Evolutionary conservation across 64 coral and sea anemone species (phyloP).

Genomic region (Montipora foliosa): DNA sequence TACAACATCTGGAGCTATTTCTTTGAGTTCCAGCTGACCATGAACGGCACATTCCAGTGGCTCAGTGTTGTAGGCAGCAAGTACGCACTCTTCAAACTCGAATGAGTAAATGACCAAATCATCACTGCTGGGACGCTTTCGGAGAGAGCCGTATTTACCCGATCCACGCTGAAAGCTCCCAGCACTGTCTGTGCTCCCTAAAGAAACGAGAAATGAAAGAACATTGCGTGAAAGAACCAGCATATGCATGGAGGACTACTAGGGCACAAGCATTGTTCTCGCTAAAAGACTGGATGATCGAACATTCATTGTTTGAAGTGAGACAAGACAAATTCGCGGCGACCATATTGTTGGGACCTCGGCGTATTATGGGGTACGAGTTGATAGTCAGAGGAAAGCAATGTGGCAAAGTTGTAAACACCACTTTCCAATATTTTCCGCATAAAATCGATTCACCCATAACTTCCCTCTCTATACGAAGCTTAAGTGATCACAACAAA

Average conservation of each 20-base stretch:
- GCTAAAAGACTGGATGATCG: too few species aligned
- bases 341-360: too few species aligned
- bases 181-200: conserved; percentile 86
- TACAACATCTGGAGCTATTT: conserved; percentile 95
- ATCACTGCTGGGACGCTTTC: conserved; percentile 56
- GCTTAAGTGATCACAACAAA: too few species aligned
- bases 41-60: conserved; percentile 70
- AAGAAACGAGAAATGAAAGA: neutral
- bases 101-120: conserved; percentile 85
- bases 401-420: too few species aligned
- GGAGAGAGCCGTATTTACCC: conserved; percentile 82
- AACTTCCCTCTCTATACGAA: too few species aligned
- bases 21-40: conserved; percentile 78
- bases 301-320: too few species aligned
- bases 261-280: neutral
- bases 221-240: neutral
- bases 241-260: neutral
- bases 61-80: conserved; percentile 73
- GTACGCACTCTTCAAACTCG: conserved; percentile 97
- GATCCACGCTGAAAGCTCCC: conserved; percentile 77
- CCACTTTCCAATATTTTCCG: too few species aligned
- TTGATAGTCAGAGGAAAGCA: too few species aligned
- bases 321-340: too few species aligned
- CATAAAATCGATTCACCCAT: too few species aligned
- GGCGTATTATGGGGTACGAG: too few species aligned